A percentile compares a stretch with the other conserved stretches of the same genome.
phyloP scores from a whole-genome alignment of 1,140 invertebrate species.

The Harpegnathos saltator region DNA sequence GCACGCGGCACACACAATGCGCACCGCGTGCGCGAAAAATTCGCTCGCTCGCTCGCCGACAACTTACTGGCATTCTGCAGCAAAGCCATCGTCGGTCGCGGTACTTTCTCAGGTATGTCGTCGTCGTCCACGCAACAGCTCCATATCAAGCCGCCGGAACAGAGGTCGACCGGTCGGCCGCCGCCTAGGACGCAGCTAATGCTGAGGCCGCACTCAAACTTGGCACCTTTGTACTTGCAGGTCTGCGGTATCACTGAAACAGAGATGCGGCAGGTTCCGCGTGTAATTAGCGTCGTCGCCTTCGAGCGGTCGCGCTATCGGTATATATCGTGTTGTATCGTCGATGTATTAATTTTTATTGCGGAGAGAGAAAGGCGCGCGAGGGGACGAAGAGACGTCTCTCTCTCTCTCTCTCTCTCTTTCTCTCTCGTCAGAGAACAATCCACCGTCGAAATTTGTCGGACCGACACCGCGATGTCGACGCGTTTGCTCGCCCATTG shows the following conservation, averaged over 20 bases:
- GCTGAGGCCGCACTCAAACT: slow-evolving; percentile 95
- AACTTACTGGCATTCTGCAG: slow-evolving; percentile 95
- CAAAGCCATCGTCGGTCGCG: slow-evolving; percentile 86
- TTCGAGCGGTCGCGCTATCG: too few species aligned
- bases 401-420: too few species aligned
- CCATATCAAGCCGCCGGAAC: slow-evolving; percentile 97
- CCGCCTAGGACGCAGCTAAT: slow-evolving; percentile 95
- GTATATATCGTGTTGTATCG: neutral
- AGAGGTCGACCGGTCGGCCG: slow-evolving; percentile 94
- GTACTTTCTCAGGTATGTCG: slow-evolving; percentile 85
- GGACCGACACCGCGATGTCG: too few species aligned
- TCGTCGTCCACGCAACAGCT: slow-evolving; percentile 96
- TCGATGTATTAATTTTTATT: neutral
- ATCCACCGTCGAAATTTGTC: too few species aligned
- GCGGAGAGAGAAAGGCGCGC: too few species aligned
- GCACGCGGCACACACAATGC: too few species aligned
- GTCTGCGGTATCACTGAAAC: slow-evolving; percentile 96
- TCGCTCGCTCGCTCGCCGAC: neutral
- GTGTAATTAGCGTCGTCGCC: neutral
- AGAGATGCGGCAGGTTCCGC: slow-evolving; percentile 38
- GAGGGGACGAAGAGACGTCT: too few species aligned
- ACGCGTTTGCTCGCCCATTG: neutral
- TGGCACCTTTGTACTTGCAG: slow-evolving; percentile 95
- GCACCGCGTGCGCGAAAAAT: too few species aligned
- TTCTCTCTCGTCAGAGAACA: too few species aligned